Evolutionary conservation across 2,797 vertebrate genomes (phyloP), one percentile per base, ranked within the genome.

Genomic region (Delichon dasypus): DNA sequence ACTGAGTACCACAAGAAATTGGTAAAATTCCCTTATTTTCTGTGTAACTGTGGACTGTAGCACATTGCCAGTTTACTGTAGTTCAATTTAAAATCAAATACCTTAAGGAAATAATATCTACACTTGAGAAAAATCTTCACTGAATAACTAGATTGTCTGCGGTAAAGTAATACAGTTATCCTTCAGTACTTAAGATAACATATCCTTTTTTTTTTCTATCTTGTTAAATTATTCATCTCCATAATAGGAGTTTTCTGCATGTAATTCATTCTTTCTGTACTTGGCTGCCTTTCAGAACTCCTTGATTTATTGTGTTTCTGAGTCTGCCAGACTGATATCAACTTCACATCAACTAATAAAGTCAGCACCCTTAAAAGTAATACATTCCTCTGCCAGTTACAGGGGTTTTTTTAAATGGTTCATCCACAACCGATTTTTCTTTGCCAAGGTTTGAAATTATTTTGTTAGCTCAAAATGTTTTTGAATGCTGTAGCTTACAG

Each of bases 231-330:
- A 91, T 75, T 91, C 62, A 60, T 80, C 47, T 94, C 90, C 85
- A 88, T 95, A 95, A 90, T 82, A 89, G 92, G 94, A 92, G 21
- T 54, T 94, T 94, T 93, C 44, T 95, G 30, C 22, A 16, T 60
- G n/a, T 76, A 91, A 88, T 81, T 96, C 19, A 60, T 70, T 81
- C 55, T 86, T 88, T 55, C 77, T 70, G 42, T 90, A 34, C 29
- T 47, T 84, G 54, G 38, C 42, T 68, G 3, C 45, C 47, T 78
- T 84, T 90, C 77, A 84, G 55, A 88, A 38, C 9, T 70, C 38
- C 18, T 42, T 70, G 79, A 90, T 88, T 93, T 92, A 88, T 67
- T 81, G 32, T 45, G 54, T 61, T 91, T 83, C 67, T 88, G n/a
- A 8, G 29, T 68, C 66, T 81, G 67, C 51, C 34, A 38, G 13